A percentile compares a stretch with the other conserved stretches of the same genome.
These are phyloP conservation scores for Haliclystus octoradiatus DNA, from an alignment of 30 jellyfish, hydroid and myxozoan species.

Conservation along the genomic window DNA sequence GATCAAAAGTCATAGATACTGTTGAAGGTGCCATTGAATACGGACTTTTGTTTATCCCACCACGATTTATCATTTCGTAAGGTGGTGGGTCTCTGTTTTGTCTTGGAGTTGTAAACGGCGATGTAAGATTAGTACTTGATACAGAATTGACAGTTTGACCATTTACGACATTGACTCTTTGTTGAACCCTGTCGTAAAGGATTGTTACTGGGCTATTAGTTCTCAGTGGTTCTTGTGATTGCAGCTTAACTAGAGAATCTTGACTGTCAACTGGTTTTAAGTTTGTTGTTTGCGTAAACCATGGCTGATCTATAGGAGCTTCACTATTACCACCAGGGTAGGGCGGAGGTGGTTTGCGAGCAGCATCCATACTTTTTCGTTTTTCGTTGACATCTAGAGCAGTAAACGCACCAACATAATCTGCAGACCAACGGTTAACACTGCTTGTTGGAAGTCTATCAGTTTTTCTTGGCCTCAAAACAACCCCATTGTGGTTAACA, in stretches of 20 bases:
- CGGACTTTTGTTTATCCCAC: neutral
- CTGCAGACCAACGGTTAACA: conserved; percentile 97
- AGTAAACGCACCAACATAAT: conserved; percentile 39
- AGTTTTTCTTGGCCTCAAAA: conserved; percentile 48
- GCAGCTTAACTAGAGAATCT: conserved; percentile 40
- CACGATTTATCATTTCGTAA: conserved; percentile 12
- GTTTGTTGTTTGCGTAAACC: neutral
- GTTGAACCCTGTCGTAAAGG: conserved; percentile 22
- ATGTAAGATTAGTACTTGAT: conserved; percentile 9
- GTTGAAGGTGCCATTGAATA: neutral
- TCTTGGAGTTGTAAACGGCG: conserved; percentile 3
- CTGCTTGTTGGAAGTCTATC: conserved; percentile 21
- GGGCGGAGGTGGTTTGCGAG: conserved; percentile 97
- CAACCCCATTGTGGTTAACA: conserved; percentile 31
- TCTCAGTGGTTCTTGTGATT: conserved; percentile 22
- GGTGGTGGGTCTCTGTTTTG: conserved; percentile 42
- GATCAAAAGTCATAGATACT: neutral
- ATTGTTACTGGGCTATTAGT: conserved; percentile 48
- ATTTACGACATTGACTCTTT: conserved; percentile 18
- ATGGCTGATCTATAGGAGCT: conserved; percentile 9
- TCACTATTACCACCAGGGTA: conserved; percentile 73
- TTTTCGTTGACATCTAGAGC: conserved; percentile 44
- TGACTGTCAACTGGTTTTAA: conserved; percentile 45
- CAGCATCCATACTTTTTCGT: conserved; percentile 33
- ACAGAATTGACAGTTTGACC: conserved; percentile 1